phyloP scores from a whole-genome alignment of 2,888 invertebrate species.

The Spilarctia lutea region DNA sequence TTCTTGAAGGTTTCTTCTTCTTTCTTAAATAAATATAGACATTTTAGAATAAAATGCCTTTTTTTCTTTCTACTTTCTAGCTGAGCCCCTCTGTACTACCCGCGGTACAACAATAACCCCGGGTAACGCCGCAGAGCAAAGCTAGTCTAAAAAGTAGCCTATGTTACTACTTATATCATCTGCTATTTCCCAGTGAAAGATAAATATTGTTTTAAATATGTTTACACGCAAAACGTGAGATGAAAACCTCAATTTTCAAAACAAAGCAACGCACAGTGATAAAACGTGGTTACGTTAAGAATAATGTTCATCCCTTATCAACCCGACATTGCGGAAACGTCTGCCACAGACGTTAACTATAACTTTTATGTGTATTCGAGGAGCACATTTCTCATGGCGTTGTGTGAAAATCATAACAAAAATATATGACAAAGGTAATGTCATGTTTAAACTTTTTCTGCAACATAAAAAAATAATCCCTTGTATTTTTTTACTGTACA shows the following conservation, averaged over 20 bases:
- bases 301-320: conserved; percentile 16
- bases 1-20: no score
- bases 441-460: background rate
- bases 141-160: no score
- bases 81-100: no score
- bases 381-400: conserved; percentile 6
- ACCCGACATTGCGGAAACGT: conserved; percentile 10
- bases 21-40: no score
- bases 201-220: background rate
- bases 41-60: no score
- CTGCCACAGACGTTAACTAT: conserved; percentile 9
- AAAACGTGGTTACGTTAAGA: conserved; percentile 4
- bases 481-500: background rate
- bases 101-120: no score
- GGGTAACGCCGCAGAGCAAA: no score
- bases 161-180: no score
- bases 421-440: background rate
- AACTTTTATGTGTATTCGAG: conserved; percentile 11
- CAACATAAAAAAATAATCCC: background rate
- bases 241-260: conserved; percentile 12
- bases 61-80: no score
- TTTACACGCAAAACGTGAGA: background rate
- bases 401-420: background rate
- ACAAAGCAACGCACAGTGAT: conserved; percentile 6
- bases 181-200: no score